phyloP scores from a whole-genome alignment of 2,888 invertebrate genomes.

The Aspidiotus rigidus region DNA sequence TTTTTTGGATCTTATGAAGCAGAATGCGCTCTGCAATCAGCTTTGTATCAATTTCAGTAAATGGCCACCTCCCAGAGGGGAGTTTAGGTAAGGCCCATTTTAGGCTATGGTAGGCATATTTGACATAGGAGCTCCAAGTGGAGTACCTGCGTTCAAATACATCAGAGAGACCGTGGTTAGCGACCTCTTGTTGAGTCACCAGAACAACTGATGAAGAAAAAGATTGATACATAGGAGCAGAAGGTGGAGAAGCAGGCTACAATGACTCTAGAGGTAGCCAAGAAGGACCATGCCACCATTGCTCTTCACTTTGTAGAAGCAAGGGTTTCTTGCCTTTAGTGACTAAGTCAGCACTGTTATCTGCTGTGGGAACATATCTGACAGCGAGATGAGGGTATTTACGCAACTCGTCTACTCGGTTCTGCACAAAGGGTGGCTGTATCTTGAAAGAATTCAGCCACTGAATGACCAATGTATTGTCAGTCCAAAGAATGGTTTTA shows the following conservation, averaged over 20 bases:
- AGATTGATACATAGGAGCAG: neutral
- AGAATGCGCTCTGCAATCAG: neutral
- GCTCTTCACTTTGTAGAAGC: neutral
- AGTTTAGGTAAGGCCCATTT: neutral
- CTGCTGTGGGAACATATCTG: neutral
- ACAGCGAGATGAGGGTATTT: neutral
- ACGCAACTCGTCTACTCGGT: neutral
- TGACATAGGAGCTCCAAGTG: too few relatives aligned
- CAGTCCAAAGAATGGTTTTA: neutral
- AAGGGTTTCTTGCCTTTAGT: constrained; percentile 1
- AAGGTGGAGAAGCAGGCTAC: constrained; percentile 2
- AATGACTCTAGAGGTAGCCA: neutral
- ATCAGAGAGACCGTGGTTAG: too few relatives aligned
- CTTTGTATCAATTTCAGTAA: neutral
- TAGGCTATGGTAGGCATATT: neutral
- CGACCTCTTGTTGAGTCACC: neutral
- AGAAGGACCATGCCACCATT: constrained; percentile 12
- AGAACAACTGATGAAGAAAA: neutral
- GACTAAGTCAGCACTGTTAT: constrained; percentile 1
- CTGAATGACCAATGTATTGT: neutral
- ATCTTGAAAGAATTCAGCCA: neutral
- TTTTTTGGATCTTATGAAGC: neutral
- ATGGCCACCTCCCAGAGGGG: neutral
- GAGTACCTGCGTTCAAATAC: too few relatives aligned
- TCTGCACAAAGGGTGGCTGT: neutral